Percentiles rank a stretch among this genome's conserved stretches.
These are phyloP conservation scores for Neodontobutis hainanensis DNA, from an alignment of 2,113 vertebrate genomes.

Conservation along the genomic window DNA sequence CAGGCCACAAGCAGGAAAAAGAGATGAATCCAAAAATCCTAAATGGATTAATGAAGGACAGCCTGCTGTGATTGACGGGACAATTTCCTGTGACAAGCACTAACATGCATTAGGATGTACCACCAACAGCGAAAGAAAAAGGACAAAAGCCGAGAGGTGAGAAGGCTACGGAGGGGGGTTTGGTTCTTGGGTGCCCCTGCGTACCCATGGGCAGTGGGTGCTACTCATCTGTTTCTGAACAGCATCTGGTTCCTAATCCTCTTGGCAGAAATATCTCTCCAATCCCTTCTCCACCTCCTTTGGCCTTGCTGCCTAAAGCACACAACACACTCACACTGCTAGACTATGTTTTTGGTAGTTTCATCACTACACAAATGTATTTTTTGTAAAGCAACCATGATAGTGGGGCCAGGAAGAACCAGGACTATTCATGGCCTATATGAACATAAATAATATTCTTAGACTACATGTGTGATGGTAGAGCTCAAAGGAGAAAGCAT, in stretches of 20 bases:
- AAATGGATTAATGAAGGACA: conserved; percentile 74
- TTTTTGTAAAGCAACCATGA: too few relatives aligned
- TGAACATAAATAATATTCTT: too few relatives aligned
- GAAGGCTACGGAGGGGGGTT: conserved; percentile 1
- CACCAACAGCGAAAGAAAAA: conserved; percentile 19
- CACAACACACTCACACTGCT: too few relatives aligned
- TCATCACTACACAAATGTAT: too few relatives aligned
- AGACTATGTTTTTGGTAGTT: too few relatives aligned
- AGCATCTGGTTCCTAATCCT: conserved; percentile 80
- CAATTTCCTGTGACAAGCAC: conserved; percentile 62
- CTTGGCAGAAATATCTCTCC: conserved; percentile 73
- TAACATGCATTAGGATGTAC: conserved; percentile 53
- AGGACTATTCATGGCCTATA: too few relatives aligned
- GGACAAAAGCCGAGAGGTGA: not conserved
- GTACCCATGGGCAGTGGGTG: conserved; percentile 45
- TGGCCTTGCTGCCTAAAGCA: too few relatives aligned
- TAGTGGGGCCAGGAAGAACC: too few relatives aligned
- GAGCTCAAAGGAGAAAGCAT: too few relatives aligned
- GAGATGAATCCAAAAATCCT: conserved; percentile 55
- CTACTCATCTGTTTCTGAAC: conserved; percentile 56
- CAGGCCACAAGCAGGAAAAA: conserved; percentile 43
- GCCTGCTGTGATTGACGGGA: conserved; percentile 56
- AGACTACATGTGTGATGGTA: too few relatives aligned
- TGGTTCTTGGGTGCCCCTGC: conserved; percentile 28
- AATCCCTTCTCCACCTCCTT: conserved; percentile 58